phyloP scores from a whole-genome alignment of 2,888 invertebrate genomes.

The Campoletis raptor region DNA sequence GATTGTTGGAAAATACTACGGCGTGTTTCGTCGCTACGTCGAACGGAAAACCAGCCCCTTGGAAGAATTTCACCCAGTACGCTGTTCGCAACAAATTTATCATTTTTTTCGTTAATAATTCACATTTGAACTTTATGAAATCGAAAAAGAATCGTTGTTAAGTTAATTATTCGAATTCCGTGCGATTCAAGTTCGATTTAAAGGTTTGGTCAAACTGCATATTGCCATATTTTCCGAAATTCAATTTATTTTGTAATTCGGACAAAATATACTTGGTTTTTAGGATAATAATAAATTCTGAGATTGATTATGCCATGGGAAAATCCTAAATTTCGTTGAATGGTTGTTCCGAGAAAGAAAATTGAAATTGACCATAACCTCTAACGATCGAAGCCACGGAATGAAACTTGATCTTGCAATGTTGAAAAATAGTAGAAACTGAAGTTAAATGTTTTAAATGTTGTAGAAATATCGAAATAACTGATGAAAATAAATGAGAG shows the following conservation, averaged over 20 bases:
- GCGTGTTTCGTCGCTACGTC: slow-evolving; percentile 94
- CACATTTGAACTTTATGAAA: no score
- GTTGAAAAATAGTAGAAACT: neutral
- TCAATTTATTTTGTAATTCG: neutral
- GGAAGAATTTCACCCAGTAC: slow-evolving; percentile 95
- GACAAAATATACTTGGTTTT: neutral
- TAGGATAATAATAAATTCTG: neutral
- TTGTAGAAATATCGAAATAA: neutral
- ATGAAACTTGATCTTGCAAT: neutral
- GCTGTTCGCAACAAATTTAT: slow-evolving; percentile 83
- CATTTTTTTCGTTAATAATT: neutral
- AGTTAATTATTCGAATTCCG: neutral
- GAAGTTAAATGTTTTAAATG: neutral
- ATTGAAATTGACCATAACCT: neutral
- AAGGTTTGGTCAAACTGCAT: no score
- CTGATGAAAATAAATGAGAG: slow-evolving; percentile 25
- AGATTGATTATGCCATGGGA: neutral
- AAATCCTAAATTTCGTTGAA: no score
- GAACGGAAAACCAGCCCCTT: slow-evolving; percentile 92
- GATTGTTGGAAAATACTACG: slow-evolving; percentile 93
- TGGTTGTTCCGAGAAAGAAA: neutral
- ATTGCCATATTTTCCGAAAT: no score
- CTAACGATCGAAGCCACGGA: neutral
- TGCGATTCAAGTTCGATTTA: neutral
- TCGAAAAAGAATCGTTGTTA: no score